phyloP scores from a whole-genome alignment of 2,888 invertebrate genomes.

The Epicampocera succincta region DNA sequence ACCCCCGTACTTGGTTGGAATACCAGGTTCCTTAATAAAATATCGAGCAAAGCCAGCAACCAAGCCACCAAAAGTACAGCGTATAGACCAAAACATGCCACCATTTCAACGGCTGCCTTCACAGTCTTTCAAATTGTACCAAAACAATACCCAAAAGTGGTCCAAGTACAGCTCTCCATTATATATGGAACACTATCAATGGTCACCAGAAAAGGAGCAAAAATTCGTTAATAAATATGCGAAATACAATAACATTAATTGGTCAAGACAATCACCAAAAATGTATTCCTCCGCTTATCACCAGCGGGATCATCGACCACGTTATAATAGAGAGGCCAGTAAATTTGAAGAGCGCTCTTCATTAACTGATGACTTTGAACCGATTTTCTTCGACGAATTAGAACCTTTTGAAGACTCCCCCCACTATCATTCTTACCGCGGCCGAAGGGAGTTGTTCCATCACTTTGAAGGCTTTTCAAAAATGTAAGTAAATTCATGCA shows the following conservation, averaged over 20 bases:
- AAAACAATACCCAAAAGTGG: constrained; percentile 72
- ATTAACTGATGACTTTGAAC: constrained; percentile 25
- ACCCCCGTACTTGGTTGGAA: constrained; percentile 74
- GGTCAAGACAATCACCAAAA: neutral
- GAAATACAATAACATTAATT: constrained; percentile 26
- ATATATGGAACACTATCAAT: constrained; percentile 71
- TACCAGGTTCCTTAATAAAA: constrained; percentile 76
- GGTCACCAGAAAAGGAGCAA: constrained; percentile 70
- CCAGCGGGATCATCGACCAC: constrained; percentile 13
- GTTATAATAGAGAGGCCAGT: constrained; percentile 51
- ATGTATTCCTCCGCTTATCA: neutral
- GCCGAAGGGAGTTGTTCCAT: constrained; percentile 78
- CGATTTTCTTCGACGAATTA: constrained; percentile 73
- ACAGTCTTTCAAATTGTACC: constrained; percentile 9
- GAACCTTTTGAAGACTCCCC: constrained; percentile 72
- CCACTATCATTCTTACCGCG: constrained; percentile 76
- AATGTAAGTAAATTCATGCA: constrained; percentile 74
- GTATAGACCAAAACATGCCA: constrained; percentile 72
- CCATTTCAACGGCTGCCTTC: constrained; percentile 61
- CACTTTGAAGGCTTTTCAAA: constrained; percentile 75
- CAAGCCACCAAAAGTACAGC: constrained; percentile 70
- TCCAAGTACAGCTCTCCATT: constrained; percentile 70
- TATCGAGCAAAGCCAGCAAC: constrained; percentile 75
- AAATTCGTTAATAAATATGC: constrained; percentile 63
- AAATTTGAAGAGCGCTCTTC: neutral